These are phyloP conservation scores for Drosophila bunnanda DNA, from an alignment of 2,888 invertebrate genomes.

Conservation along the genomic window DNA sequence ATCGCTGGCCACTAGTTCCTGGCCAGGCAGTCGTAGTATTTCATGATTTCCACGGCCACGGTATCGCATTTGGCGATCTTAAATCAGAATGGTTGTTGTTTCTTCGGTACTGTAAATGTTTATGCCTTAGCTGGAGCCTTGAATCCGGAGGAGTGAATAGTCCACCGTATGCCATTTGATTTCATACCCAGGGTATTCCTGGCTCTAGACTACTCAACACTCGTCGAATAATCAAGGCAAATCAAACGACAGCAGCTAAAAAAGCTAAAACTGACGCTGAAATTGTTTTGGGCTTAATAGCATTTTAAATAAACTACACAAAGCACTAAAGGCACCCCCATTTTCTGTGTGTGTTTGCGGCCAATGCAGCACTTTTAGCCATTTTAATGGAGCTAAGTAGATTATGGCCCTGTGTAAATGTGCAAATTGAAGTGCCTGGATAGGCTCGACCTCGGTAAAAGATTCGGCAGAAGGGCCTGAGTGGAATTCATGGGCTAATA, in stretches of 20 bases:
- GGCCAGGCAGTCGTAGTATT: constrained; percentile 51
- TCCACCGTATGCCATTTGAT: not conserved
- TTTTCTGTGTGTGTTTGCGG: constrained; percentile 33
- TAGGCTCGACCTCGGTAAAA: not conserved
- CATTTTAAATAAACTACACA: constrained; percentile 75
- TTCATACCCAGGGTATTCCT: constrained; percentile 46
- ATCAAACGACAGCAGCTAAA: constrained; percentile 36
- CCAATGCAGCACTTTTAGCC: constrained; percentile 63
- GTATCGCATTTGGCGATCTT: constrained; percentile 71
- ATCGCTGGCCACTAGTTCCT: constrained; percentile 31
- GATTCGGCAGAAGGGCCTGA: not conserved
- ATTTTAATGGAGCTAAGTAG: constrained; percentile 71
- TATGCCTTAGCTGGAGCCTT: constrained; percentile 2
- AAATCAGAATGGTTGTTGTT: constrained; percentile 65
- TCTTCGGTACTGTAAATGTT: constrained; percentile 7
- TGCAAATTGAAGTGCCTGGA: constrained; percentile 60
- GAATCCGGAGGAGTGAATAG: constrained; percentile 10
- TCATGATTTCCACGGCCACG: constrained; percentile 70
- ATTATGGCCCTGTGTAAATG: constrained; percentile 69
- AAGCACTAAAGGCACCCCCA: constrained; percentile 58
- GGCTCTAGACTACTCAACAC: constrained; percentile 25
- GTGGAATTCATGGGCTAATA: constrained; percentile 6
- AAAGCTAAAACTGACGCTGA: constrained; percentile 50
- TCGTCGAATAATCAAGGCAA: constrained; percentile 66
- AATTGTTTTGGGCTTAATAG: constrained; percentile 75